Base-by-base conservation (phyloP, 2,888 invertebrate species). In the Tuberolachnus salignus region DNA sequence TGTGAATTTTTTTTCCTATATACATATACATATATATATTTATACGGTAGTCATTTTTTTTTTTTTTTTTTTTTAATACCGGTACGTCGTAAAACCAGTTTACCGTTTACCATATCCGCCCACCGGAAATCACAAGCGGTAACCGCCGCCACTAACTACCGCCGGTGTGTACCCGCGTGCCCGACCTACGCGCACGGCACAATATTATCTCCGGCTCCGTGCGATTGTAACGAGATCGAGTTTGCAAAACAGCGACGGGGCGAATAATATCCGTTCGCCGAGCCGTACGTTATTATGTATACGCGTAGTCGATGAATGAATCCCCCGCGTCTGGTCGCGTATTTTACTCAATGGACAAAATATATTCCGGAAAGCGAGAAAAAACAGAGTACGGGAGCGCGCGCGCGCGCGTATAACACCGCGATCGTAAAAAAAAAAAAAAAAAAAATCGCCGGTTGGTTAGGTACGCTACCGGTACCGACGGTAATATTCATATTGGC, bases 101-200 rank as follows among this genome's bases (percentile, higher is more conserved):
- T 51, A 69, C 78, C 78, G 78, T 78, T 78, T 78, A 78, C 78
- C 78, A 78, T 78, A 69, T 78, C 78, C 78, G 78, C 78, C 69
- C 78, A 42, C 78, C 78, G 78, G 78, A 78, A 78, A 78, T 69
- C 67, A n/a, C 78, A 10, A n/a, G 67, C 67, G 21, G 21, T 74
- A 55, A 21, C 55, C 9, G n/a, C 23, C n/a, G 10, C 3, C 13
- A n/a, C 19, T 1, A 10, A 44, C 21, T n/a, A n/a, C 21, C 64
- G 1, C n/a, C n/a, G n/a, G n/a, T n/a, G n/a, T n/a, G 16, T 19
- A 23, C 9, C 8, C 46, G n/a, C 4, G 26, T 57, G 6, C 49
- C 61, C 1, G 26, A 13, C 16, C 21, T 9, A 21, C 42, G 4
- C 34, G 61, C 3, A 61, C 16, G 2, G n/a, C n/a, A n/a, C 3